Conservation (phyloP, 2,797 vertebrate species). For the Triplophysa yarkandensis region DNA sequence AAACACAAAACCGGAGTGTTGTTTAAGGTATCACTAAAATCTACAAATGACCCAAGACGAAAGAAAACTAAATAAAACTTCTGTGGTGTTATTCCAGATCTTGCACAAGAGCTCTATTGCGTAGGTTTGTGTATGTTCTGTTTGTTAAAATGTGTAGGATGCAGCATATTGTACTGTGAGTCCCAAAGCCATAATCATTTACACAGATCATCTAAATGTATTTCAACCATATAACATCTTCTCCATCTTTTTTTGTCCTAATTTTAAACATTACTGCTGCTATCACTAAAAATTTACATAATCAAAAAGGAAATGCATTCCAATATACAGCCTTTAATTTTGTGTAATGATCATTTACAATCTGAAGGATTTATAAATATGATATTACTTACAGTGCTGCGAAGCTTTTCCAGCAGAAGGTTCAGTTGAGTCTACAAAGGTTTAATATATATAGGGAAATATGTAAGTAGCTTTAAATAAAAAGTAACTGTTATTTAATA, state of each 20-base stretch:
- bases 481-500: not conserved
- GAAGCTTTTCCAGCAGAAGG: conserved; percentile 94
- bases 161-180: not conserved
- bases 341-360: too few relatives aligned
- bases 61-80: too few relatives aligned
- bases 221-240: too few relatives aligned
- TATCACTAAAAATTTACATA: not conserved
- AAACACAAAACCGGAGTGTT: not conserved
- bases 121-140: too few relatives aligned
- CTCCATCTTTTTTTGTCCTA: too few relatives aligned
- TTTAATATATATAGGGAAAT: conserved; percentile 49
- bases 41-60: too few relatives aligned
- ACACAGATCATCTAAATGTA: too few relatives aligned
- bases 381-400: conserved; percentile 88
- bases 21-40: not conserved
- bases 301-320: not conserved
- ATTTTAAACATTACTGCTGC: not conserved
- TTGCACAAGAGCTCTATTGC: too few relatives aligned
- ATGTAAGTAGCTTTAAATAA: not conserved
- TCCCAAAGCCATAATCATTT: not conserved
- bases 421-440: conserved; percentile 91
- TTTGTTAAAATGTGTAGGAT: too few relatives aligned
- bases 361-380: not conserved
- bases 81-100: too few relatives aligned
- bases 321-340: too few relatives aligned